Conservation (phyloP, 2,797 vertebrate genomes). For the Tachyglossus aculeatus region DNA sequence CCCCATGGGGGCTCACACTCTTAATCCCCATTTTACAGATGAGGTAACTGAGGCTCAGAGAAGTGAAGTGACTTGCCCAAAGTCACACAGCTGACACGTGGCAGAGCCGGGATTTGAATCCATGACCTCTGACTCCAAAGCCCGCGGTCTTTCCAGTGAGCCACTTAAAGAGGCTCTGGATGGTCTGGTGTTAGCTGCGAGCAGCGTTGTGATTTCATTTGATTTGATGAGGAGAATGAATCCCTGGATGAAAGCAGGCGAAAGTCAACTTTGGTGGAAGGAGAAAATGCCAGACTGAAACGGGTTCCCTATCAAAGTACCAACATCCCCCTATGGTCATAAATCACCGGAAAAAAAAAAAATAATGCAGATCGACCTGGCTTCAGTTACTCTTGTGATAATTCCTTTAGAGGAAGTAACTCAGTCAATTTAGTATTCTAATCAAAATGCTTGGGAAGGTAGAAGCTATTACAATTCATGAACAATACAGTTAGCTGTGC, state of each 20-base stretch:
- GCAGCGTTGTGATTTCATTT: neutral
- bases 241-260: neutral
- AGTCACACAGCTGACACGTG: too few relatives aligned
- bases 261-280: neutral
- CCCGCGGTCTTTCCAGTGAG: too few relatives aligned
- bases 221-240: neutral
- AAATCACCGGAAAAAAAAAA: neutral
- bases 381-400: neutral
- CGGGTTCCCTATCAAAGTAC: neutral
- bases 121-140: too few relatives aligned
- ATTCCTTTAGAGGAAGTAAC: conserved; percentile 9
- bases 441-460: conserved; percentile 25
- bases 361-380: neutral
- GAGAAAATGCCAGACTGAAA: neutral
- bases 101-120: too few relatives aligned
- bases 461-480: neutral
- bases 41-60: too few relatives aligned
- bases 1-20: too few relatives aligned
- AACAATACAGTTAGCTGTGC: conserved; percentile 11
- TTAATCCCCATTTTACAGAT: too few relatives aligned
- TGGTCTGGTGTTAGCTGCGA: neutral
- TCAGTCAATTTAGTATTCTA: conserved; percentile 17
- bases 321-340: neutral
- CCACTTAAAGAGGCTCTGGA: neutral
- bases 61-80: too few relatives aligned